Evolutionary conservation across 2,113 vertebrate species (phyloP).

Genomic region (Rattus rattus): DNA sequence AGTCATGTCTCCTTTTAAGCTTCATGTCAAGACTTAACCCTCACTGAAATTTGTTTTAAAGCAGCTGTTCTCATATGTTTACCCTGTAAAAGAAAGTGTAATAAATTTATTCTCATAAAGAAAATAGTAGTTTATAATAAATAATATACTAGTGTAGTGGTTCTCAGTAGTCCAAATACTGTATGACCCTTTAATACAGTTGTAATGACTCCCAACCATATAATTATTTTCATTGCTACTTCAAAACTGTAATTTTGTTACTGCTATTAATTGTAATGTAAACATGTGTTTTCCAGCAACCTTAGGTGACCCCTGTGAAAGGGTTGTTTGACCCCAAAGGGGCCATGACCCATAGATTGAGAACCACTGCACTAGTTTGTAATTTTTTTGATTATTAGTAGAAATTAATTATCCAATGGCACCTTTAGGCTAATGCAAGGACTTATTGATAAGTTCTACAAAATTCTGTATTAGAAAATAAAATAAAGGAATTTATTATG

Average conservation of each 20-base stretch:
- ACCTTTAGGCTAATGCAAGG: conserved; percentile 5
- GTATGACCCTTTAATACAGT: neutral
- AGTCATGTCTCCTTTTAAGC: neutral
- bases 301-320: neutral
- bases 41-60: conserved; percentile 2
- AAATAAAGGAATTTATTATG: neutral
- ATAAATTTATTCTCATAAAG: neutral
- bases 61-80: neutral
- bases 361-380: neutral
- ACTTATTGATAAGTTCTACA: neutral
- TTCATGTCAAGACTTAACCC: conserved; percentile 5
- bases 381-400: neutral
- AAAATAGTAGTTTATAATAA: neutral
- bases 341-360: neutral
- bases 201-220: neutral
- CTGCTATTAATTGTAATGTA: neutral
- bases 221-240: neutral
- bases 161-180: neutral
- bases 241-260: neutral
- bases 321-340: neutral
- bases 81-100: conserved; percentile 30
- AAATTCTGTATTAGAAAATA: neutral
- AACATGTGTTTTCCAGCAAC: neutral
- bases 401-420: neutral
- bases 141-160: neutral